phyloP scores from a whole-genome alignment of 2,888 invertebrate species.

The Rhamphomyia laevipes region DNA sequence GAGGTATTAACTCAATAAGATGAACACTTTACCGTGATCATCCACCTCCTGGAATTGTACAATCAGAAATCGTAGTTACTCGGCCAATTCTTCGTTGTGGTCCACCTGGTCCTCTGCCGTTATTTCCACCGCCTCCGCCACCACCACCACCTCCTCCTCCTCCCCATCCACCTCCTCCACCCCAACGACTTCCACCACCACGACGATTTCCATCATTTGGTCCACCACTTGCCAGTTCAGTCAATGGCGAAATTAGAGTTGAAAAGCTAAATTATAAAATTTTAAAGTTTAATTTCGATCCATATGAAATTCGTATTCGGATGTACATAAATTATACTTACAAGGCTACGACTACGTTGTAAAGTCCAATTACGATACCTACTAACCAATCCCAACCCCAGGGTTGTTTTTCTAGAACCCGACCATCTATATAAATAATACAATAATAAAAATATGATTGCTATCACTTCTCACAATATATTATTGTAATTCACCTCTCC shows the following conservation, averaged over 20 bases:
- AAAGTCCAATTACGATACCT: conserved; percentile 13
- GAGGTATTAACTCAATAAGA: neutral
- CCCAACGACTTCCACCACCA: conserved; percentile 7
- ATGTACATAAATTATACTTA: conserved; percentile 8
- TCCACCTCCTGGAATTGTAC: conserved; percentile 16
- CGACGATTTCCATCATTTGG: neutral
- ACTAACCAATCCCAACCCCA: conserved; percentile 14
- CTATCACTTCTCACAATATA: neutral
- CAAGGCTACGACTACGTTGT: conserved; percentile 13
- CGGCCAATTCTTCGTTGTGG: conserved; percentile 16
- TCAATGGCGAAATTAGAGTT: conserved; percentile 13
- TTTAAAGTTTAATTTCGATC: neutral
- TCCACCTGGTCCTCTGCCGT: conserved; percentile 10
- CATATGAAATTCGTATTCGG: neutral
- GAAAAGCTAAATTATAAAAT: conserved; percentile 10
- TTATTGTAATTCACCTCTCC: conserved; percentile 7
- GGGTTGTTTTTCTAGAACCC: conserved; percentile 14
- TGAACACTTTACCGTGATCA: conserved; percentile 17
- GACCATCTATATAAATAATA: conserved; percentile 12
- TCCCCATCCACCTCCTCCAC: conserved; percentile 4
- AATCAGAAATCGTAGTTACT: conserved; percentile 16
- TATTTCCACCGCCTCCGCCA: conserved; percentile 11
- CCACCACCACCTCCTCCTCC: neutral
- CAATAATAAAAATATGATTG: neutral
- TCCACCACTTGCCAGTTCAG: conserved; percentile 9